phyloP scores from a whole-genome alignment of 1,140 invertebrate genomes.

The Oryctes rhinoceros region DNA sequence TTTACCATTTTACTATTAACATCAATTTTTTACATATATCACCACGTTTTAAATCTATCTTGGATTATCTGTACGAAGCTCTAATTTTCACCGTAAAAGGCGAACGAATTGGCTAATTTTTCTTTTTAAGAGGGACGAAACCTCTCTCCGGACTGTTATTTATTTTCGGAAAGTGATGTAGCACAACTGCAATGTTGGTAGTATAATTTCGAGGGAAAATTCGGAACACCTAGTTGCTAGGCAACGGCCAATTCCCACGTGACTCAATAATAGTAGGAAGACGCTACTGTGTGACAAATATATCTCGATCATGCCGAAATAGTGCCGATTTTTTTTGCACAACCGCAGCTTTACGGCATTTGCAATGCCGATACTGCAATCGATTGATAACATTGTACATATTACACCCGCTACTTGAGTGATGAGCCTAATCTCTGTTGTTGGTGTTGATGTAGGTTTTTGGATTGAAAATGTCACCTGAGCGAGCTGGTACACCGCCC shows the following conservation, averaged over 20 bases:
- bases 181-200: constrained; percentile 2
- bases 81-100: too few relatives aligned
- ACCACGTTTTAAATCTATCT: too few relatives aligned
- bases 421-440: neutral
- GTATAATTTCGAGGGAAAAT: constrained; percentile 8
- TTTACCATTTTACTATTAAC: too few relatives aligned
- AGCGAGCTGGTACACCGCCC: constrained; percentile 56
- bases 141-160: neutral
- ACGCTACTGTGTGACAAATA: constrained; percentile 15
- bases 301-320: constrained; percentile 23
- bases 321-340: neutral
- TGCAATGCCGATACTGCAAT: neutral
- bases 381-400: neutral
- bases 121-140: neutral
- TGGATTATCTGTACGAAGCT: too few relatives aligned
- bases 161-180: neutral
- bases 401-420: neutral
- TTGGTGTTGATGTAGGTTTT: constrained; percentile 18
- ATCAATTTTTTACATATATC: too few relatives aligned
- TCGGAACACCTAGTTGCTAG: constrained; percentile 24
- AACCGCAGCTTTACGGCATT: neutral
- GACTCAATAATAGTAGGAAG: constrained; percentile 35
- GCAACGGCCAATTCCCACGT: constrained; percentile 32
- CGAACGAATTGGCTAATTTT: too few relatives aligned
- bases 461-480: constrained; percentile 56